A percentile compares a stretch with the other conserved stretches of the same genome.
These are phyloP conservation scores for Drosophila chauvacae DNA, from an alignment of 1,140 invertebrate species.

Conservation along the genomic window DNA sequence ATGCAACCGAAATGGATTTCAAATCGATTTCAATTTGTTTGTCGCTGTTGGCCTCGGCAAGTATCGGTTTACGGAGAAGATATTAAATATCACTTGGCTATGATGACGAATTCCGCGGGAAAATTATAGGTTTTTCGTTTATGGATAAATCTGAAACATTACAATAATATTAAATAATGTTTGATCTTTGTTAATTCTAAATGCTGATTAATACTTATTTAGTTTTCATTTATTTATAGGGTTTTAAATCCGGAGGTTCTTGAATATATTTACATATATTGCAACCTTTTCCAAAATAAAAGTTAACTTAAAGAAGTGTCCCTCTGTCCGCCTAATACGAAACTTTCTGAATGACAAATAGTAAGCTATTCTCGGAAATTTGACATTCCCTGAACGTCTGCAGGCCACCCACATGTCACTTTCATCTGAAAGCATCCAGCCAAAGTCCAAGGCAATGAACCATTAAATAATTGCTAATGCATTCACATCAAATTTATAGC, in stretches of 20 bases:
- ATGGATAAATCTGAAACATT: background rate
- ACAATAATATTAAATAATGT: too few relatives aligned
- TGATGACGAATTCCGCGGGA: background rate
- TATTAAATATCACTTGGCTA: slow-evolving; percentile 21
- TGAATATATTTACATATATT: background rate
- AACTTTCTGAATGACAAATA: background rate
- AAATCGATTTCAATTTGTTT: slow-evolving; percentile 56
- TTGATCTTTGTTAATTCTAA: too few relatives aligned
- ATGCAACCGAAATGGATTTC: slow-evolving; percentile 58
- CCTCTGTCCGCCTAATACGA: too few relatives aligned
- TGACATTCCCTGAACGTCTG: slow-evolving; percentile 8
- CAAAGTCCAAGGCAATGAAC: slow-evolving; percentile 41
- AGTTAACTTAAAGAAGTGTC: too few relatives aligned
- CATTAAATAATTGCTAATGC: slow-evolving; percentile 64
- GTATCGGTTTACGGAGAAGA: slow-evolving; percentile 53
- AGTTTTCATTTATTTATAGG: background rate
- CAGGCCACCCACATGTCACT: slow-evolving; percentile 2
- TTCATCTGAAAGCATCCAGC: slow-evolving; percentile 5
- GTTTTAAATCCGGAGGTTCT: background rate
- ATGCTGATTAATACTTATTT: background rate
- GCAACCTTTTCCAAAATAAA: background rate
- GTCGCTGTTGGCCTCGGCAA: slow-evolving; percentile 17
- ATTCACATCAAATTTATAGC: slow-evolving; percentile 40
- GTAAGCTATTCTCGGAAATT: background rate
- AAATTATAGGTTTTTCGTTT: background rate